phyloP scores from a whole-genome alignment of 2,888 invertebrate genomes.

The Xestobium rufovillosum region DNA sequence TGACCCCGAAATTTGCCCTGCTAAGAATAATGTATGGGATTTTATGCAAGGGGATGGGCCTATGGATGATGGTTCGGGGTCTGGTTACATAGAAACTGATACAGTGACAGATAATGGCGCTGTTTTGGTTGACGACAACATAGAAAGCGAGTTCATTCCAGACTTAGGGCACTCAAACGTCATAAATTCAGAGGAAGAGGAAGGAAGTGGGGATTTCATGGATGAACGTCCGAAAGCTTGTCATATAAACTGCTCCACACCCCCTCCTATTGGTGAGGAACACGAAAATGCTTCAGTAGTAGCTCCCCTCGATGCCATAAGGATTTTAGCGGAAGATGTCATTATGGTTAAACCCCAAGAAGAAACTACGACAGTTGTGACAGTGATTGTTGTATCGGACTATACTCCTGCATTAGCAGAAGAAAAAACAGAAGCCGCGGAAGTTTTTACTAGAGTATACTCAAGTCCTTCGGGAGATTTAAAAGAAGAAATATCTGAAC shows the following conservation, averaged over 20 bases:
- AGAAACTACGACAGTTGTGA: constrained; percentile 9
- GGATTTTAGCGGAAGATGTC: constrained; percentile 32
- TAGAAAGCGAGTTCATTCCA: constrained; percentile 2
- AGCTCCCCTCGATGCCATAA: constrained; percentile 31
- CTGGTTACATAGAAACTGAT: constrained; percentile 16
- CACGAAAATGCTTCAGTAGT: constrained; percentile 29
- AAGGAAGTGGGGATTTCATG: constrained; percentile 20
- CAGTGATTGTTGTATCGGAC: constrained; percentile 8
- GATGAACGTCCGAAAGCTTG: constrained; percentile 25
- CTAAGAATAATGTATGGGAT: neutral
- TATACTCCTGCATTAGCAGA: constrained; percentile 12
- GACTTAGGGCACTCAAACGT: constrained; percentile 5
- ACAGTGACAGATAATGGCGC: constrained; percentile 21
- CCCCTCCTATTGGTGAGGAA: constrained; percentile 28
- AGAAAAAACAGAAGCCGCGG: constrained; percentile 7
- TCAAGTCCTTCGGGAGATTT: neutral
- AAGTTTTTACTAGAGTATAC: neutral
- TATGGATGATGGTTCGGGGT: constrained; percentile 31
- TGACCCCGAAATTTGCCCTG: constrained; percentile 11
- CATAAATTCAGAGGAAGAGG: constrained; percentile 1
- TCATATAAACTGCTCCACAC: constrained; percentile 30
- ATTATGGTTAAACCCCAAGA: constrained; percentile 15
- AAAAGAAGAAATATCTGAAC: neutral
- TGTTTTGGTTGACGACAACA: constrained; percentile 16
- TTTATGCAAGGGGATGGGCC: constrained; percentile 32